Evolutionary conservation across 2,113 vertebrate genomes (phyloP).

Genomic region (Orthonyx spaldingii): DNA sequence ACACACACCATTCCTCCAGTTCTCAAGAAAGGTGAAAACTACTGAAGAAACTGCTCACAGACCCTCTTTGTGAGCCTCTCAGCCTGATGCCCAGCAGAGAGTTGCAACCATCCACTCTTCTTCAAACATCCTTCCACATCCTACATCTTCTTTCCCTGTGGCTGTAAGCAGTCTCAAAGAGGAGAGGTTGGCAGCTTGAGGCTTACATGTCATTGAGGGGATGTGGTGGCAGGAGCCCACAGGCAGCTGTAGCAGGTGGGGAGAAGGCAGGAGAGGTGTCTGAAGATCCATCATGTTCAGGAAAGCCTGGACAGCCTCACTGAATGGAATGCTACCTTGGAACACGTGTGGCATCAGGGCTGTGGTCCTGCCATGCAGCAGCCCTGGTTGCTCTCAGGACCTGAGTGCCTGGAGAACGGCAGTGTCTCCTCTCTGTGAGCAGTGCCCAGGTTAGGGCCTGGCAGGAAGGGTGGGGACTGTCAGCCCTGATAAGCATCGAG

Average conservation of each 20-base stretch:
- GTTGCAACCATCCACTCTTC: background rate
- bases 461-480: slow-evolving; percentile 48
- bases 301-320: background rate
- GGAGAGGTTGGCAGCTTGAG: background rate
- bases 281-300: background rate
- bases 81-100: background rate
- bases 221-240: background rate
- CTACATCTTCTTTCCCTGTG: background rate
- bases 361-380: background rate
- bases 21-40: background rate
- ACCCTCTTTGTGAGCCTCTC: background rate
- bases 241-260: background rate
- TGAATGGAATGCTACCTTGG: background rate
- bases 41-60: background rate
- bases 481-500: slow-evolving; percentile 48
- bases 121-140: background rate
- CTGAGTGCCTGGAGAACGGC: background rate
- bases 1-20: background rate
- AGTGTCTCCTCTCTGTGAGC: background rate
- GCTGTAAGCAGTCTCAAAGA: background rate
- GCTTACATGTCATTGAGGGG: background rate
- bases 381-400: background rate
- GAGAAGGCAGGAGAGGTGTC: background rate
- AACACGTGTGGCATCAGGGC: background rate
- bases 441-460: slow-evolving; percentile 16